phyloP scores from a whole-genome alignment of 2,113 vertebrate species.

The Corythornis vintsioides region DNA sequence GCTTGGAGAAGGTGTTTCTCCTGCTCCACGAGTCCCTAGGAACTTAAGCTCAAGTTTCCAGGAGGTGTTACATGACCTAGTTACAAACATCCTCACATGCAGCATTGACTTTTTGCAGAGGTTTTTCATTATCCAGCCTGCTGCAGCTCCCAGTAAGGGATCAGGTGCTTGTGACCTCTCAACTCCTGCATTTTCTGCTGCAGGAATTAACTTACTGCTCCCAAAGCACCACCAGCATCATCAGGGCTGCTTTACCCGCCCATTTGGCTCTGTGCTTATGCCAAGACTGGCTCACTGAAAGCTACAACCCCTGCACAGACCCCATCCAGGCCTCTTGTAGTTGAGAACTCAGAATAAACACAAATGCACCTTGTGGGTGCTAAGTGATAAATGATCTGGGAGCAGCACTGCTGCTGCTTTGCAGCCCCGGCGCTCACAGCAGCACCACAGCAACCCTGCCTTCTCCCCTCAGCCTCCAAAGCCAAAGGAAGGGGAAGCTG shows the following conservation, averaged over 20 bases:
- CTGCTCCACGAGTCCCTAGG: background rate
- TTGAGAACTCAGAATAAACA: background rate
- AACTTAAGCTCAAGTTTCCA: background rate
- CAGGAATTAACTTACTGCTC: background rate
- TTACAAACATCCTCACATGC: background rate
- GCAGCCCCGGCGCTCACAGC: background rate
- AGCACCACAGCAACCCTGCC: background rate
- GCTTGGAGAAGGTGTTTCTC: background rate
- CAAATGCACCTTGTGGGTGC: background rate
- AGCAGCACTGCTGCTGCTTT: background rate
- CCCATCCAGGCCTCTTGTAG: background rate
- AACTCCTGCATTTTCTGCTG: background rate
- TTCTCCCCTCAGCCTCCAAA: background rate
- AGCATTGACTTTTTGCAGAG: background rate
- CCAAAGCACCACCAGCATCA: background rate
- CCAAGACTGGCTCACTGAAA: background rate
- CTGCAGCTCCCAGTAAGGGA: background rate
- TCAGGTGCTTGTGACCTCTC: background rate
- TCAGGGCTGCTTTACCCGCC: background rate
- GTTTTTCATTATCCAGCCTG: background rate
- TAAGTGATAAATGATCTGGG: background rate
- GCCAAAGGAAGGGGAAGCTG: background rate
- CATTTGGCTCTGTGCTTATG: rapidly evolving
- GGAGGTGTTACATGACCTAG: background rate
- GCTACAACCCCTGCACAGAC: background rate